Evolutionary conservation across 2,888 invertebrate species (phyloP), one percentile per base, ranked within the genome.

Genomic region (Schrankia costaestrigalis): DNA sequence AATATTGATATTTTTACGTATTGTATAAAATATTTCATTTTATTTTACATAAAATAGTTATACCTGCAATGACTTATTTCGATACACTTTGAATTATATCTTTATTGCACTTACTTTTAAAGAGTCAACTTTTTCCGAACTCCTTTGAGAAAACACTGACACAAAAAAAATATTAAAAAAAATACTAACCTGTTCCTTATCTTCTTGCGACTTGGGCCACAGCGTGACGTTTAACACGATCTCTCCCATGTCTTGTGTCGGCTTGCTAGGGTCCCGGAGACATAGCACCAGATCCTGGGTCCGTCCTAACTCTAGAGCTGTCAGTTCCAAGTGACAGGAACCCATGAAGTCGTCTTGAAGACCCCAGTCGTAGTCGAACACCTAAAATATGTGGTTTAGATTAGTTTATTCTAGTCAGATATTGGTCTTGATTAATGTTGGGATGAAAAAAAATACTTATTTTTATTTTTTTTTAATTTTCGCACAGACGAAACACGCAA

Each of bases 341-440:
- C 99, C 99, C 97, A 99, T 98, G 74, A 98, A 98, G 87, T 99
- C 99, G 75, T 99, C 99, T 84, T 95, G 93, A 24, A 97, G 91
- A 15, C 97, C 98, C 94, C 98, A 97, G 74, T 99, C 99, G 77
- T 98, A 98, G 86, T 99, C 99, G 75, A 95, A 98, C 3, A 98
- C 94, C 94, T 94, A 71, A 60, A n/a, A 38, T 37, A 9, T n/a
- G 10, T 9, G n/a, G 9, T 4, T 13, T 2, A 3, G 9, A 4
- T 23, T 23, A 23, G 3, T 23, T 11, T 1, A n/a, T n/a, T n/a
- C 5, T 2, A 1, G 2, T 1, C 1, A 11, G 13, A 8, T 24
- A 19, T 4, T 14, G 12, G 35, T 39, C n/a, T n/a, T n/a, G n/a
- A n/a, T n/a, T n/a, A n/a, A n/a, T n/a, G n/a, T n/a, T n/a, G n/a